Evolutionary conservation across 2,113 vertebrate genomes (phyloP).

Genomic region (Platysteira castanea): DNA sequence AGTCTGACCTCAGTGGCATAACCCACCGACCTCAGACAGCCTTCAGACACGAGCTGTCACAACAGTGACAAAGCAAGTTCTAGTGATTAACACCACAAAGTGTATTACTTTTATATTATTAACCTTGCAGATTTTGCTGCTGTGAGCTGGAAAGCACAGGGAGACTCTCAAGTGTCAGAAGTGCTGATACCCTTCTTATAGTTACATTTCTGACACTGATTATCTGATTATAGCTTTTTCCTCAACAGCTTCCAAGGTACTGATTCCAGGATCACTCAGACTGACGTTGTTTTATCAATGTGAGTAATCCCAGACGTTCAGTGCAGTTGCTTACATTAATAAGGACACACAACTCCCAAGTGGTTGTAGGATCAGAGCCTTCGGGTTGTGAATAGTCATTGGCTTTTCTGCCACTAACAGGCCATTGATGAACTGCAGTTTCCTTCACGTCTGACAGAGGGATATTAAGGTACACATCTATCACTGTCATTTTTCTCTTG

Average conservation of each 20-base stretch:
- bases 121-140: neutral
- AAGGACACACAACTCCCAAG: neutral
- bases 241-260: neutral
- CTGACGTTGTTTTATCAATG: fast-evolving
- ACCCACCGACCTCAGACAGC: neutral
- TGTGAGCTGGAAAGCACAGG: neutral
- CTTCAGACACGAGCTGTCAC: neutral
- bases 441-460: neutral
- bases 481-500: neutral
- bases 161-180: neutral
- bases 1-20: neutral
- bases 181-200: neutral
- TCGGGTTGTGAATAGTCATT: neutral
- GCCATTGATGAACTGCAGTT: conserved; percentile 25
- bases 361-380: neutral
- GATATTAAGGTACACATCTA: neutral
- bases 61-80: neutral
- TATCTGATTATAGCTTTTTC: neutral
- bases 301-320: neutral
- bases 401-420: conserved; percentile 9
- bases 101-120: neutral
- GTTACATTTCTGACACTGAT: neutral
- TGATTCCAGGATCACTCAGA: neutral
- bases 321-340: neutral
- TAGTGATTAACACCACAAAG: neutral